phyloP scores from a whole-genome alignment of 2,113 vertebrate species.

The Lepus timidus region DNA sequence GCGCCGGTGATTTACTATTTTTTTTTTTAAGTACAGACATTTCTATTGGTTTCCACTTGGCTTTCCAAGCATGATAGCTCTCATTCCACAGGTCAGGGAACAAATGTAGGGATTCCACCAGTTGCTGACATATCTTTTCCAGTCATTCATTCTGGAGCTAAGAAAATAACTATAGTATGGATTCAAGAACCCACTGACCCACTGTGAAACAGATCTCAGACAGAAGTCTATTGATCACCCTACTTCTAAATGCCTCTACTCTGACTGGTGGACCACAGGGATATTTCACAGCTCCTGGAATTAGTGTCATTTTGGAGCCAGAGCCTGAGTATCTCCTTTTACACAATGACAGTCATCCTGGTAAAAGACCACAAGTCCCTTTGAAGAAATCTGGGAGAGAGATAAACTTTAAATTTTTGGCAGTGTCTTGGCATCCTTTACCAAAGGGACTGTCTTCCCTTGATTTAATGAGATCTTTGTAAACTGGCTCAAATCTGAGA shows the following conservation, averaged over 20 bases:
- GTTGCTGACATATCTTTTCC: not conserved
- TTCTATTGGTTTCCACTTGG: not conserved
- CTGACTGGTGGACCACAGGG: not conserved
- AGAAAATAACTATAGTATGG: too few relatives aligned
- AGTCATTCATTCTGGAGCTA: not conserved
- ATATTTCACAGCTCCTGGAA: not conserved
- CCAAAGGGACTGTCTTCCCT: not conserved
- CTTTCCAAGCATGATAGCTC: too few relatives aligned
- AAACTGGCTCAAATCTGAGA: not conserved
- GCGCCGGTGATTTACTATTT: not conserved
- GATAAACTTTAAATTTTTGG: not conserved
- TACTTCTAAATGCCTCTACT: not conserved
- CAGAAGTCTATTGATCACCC: not conserved
- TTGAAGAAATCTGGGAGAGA: not conserved
- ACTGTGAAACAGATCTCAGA: not conserved
- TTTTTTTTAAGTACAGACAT: not conserved
- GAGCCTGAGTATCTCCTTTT: not conserved
- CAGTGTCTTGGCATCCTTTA: not conserved
- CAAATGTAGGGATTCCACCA: not conserved
- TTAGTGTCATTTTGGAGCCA: not conserved
- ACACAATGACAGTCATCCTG: not conserved
- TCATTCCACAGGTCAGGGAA: not conserved
- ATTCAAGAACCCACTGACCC: not conserved
- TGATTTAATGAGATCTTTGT: not conserved
- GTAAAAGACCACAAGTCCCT: not conserved